phyloP scores from a whole-genome alignment of 2,797 vertebrate genomes.

The Kryptopterus vitreolus region DNA sequence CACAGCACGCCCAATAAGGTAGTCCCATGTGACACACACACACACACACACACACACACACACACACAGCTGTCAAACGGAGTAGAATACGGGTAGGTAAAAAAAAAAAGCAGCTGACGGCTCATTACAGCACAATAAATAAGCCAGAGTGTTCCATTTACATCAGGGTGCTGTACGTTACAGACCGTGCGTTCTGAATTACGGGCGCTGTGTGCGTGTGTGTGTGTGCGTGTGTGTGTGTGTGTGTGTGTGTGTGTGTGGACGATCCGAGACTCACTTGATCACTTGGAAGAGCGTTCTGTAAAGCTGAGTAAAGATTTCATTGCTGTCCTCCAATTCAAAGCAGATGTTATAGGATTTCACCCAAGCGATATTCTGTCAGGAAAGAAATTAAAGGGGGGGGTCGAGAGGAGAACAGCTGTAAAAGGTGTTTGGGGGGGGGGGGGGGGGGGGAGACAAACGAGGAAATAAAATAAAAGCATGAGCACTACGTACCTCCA shows the following conservation, averaged over 20 bases:
- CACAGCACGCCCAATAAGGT: constrained; percentile 19
- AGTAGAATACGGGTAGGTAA: constrained; percentile 25
- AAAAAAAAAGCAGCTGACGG: constrained; percentile 41
- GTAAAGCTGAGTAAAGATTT: constrained; percentile 98
- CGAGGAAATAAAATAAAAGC: neutral
- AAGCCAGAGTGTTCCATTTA: constrained; percentile 47
- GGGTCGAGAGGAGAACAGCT: neutral
- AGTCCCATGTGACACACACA: constrained; percentile 30
- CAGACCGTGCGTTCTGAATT: constrained; percentile 25
- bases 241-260: neutral
- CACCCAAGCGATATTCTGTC: constrained; percentile 97
- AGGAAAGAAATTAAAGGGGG: too few species aligned
- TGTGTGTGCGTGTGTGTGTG: neutral
- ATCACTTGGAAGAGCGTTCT: constrained; percentile 97
- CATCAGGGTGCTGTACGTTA: constrained; percentile 32
- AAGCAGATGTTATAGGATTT: constrained; percentile 99
- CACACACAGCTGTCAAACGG: constrained; percentile 23
- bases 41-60: neutral
- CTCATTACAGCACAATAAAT: constrained; percentile 49
- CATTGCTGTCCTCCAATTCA: constrained; percentile 97
- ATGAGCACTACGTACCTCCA: constrained; percentile 82
- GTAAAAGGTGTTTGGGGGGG: neutral
- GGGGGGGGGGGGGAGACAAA: too few species aligned
- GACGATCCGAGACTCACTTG: constrained; percentile 83
- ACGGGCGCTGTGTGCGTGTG: neutral